Conservation (phyloP, 1,140 invertebrate species). For the Eubasilissa regina region DNA sequence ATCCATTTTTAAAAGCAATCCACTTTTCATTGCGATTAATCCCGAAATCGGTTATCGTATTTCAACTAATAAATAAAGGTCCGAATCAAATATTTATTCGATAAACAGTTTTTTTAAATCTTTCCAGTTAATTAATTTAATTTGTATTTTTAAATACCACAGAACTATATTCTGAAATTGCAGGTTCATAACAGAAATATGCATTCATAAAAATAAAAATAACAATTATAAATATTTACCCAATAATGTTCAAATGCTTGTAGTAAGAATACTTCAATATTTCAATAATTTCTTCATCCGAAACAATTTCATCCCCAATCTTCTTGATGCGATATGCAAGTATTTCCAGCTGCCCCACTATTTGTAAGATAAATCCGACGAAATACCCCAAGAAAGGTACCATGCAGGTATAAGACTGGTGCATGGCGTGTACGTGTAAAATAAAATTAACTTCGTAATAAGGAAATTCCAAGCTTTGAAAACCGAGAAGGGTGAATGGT, state of each 20-base stretch:
- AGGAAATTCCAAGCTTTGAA: conserved; percentile 13
- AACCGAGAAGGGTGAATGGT: background rate
- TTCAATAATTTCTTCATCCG: background rate
- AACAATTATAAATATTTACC: conserved; percentile 11
- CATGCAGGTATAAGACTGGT: background rate
- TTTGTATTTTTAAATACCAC: too few species aligned
- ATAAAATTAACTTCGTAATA: conserved; percentile 28
- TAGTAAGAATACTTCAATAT: background rate
- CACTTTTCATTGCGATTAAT: too few species aligned
- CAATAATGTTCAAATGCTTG: conserved; percentile 23
- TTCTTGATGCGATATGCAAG: conserved; percentile 20
- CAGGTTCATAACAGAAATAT: too few species aligned
- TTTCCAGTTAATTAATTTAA: too few species aligned
- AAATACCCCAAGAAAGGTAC: conserved; percentile 16
- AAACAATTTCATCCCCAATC: background rate
- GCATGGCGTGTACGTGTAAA: background rate
- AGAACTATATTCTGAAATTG: too few species aligned
- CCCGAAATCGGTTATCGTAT: too few species aligned
- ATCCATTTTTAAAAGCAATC: too few species aligned
- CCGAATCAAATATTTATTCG: too few species aligned
- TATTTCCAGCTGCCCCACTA: conserved; percentile 25
- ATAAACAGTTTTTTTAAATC: too few species aligned
- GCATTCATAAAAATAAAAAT: too few species aligned
- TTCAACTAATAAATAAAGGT: too few species aligned
- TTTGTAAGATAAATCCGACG: background rate